Evolutionary conservation across 2,888 invertebrate genomes (phyloP), one percentile per base, ranked within the genome.

Genomic region (Rambutsinella grinnellia): DNA sequence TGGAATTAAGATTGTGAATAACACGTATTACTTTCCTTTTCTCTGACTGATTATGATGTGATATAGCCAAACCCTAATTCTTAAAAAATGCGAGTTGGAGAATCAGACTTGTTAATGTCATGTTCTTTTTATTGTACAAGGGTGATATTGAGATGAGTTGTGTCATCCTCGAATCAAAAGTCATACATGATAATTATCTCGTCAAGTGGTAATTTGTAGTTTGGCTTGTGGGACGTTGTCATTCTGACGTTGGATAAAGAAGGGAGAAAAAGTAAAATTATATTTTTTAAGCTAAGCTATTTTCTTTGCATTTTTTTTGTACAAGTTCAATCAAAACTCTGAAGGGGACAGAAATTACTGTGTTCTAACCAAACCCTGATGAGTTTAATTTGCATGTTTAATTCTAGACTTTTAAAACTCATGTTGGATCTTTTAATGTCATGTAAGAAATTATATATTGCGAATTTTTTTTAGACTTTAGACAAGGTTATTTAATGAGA

Each of bases 131-230:
- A 5, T 49, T 49, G 49, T 49, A 49, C 49, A 10, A 17, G 53
- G 17, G 13, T 49, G 49, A 49, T 49, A 13, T 36, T 36, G 36
- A 36, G 13, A 21, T 21, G 53, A 53, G 19, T 23, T 53, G 23
- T 53, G 51, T 54, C 65, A 56, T 56, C 24, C 36, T 56, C 56
- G 46, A 13, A 67, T 67, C 56, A 67, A 44, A 49, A n/a, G n/a
- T 36, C 13, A 36, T 36, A 28, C 60, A 60, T 66, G 60, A 49
- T 74, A 66, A 74, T 74, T 74, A 66, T 61, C 57, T 66, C 60
- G 74, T 74, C 66, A 74, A 61, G 66, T 49, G 26, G 13, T 36
- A 36, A 36, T 36, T 36, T 36, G 36, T 36, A 36, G 6, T 13
- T 8, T 36, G 36, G 36, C 36, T 36, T 36, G 36, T 36, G 5